Base-by-base conservation (phyloP, 92 coral and sea anemone genomes). In the Nematostella vectensis region DNA sequence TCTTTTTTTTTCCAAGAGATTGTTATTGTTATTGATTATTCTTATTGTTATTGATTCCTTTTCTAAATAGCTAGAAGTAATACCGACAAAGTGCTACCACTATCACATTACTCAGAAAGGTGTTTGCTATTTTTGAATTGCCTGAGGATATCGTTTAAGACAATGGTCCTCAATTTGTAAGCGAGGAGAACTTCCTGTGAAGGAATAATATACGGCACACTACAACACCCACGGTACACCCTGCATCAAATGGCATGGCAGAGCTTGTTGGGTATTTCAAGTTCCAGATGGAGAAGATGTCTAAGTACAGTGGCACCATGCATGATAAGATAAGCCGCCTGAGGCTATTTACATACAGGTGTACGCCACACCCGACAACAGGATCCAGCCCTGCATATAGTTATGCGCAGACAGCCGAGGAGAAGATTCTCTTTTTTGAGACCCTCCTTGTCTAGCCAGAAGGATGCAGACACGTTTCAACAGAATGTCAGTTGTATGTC, bases 211-310 rank as follows among this genome's bases (percentile, higher is more conserved):
- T 65, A 70, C 52, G 59, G 44, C 68, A 42, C 37, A 73, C 80
- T 23, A 48, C 63, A 29, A 59, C 60, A 31, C 67, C 80, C 1
- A 63, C 68, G 21, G 71, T 51, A 36, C 80, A 65, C 53, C 73
- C 73, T 29, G 73, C 73, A 11, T 54, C 54, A 47, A 65, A 65
- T 56, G 73, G 80, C 55, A 54, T 73, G 80, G 80, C 80, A 3
- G 73, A 73, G 70, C 57, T 66, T 40, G 80, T 73, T 15, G 55
- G 62, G 72, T 55, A 61, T 24, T 64, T 65, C 62, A 65, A 64
- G 48, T 31, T 52, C 55, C 67, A 55, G 38, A 50, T 62, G 71
- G 49, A 48, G 51, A 61, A 70, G 24, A 55, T 25, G 65, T 42
- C 48, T 44, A 47, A 64, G 24, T 36, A 70, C 31, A 47, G 20